These are phyloP conservation scores for Eudemis profundana DNA, from an alignment of 2,888 invertebrate genomes.

Conservation along the genomic window DNA sequence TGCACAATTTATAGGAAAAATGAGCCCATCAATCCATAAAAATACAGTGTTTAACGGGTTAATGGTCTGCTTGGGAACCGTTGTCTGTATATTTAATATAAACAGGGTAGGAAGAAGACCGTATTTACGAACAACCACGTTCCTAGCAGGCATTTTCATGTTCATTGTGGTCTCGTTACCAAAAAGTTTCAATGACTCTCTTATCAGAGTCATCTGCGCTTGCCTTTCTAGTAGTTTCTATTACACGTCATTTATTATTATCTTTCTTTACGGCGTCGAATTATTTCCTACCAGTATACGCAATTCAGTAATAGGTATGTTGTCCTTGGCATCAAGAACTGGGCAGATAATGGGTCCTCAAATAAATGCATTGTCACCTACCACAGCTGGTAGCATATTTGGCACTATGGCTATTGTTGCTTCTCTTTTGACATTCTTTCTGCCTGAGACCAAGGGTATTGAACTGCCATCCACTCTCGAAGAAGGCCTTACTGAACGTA, in stretches of 20 bases:
- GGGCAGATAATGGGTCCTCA: constrained; percentile 93
- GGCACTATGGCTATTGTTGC: constrained; percentile 87
- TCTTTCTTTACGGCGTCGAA: constrained; percentile 93
- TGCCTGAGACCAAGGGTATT: constrained; percentile 85
- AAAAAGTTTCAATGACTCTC: constrained; percentile 51
- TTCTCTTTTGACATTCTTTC: constrained; percentile 85
- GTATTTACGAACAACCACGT: constrained; percentile 85
- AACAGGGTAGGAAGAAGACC: constrained; percentile 86
- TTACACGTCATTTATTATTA: constrained; percentile 91
- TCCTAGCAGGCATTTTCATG: constrained; percentile 68
- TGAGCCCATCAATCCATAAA: constrained; percentile 90
- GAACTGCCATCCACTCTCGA: constrained; percentile 68
- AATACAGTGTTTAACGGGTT: constrained; percentile 91
- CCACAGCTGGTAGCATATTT: constrained; percentile 80
- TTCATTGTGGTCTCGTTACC: constrained; percentile 62
- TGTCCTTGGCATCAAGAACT: constrained; percentile 91
- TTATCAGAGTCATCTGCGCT: constrained; percentile 86
- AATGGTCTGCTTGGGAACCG: constrained; percentile 87
- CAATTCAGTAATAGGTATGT: constrained; percentile 92
- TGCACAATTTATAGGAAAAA: constrained; percentile 90
- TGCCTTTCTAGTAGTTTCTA: constrained; percentile 90
- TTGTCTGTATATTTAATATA: constrained; percentile 84
- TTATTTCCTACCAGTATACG: constrained; percentile 94
- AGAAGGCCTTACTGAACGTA: constrained; percentile 48
- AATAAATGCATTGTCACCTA: constrained; percentile 85